Evolutionary conservation across 2,113 vertebrate species (phyloP).

Genomic region (Cromileptes altivelis): DNA sequence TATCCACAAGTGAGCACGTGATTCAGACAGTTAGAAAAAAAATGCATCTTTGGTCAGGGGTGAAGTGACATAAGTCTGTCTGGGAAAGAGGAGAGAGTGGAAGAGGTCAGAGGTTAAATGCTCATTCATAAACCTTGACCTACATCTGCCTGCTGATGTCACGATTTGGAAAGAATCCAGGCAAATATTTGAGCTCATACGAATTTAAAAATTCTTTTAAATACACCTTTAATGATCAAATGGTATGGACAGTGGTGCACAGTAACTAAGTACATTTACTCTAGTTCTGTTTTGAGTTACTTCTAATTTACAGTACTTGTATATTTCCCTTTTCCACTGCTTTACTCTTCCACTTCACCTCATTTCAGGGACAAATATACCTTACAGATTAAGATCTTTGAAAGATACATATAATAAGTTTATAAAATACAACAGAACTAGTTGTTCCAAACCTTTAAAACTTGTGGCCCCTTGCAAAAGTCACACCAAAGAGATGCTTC

Average conservation of each 20-base stretch:
- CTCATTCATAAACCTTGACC: slow-evolving; percentile 19
- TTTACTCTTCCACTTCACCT: neutral
- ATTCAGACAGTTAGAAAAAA: slow-evolving; percentile 13
- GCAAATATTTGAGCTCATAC: neutral
- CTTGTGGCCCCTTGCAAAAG: neutral
- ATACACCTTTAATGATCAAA: neutral
- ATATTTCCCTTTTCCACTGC: neutral
- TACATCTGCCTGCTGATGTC: slow-evolving; percentile 11
- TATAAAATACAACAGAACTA: neutral
- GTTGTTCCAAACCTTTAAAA: neutral
- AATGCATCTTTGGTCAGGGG: neutral
- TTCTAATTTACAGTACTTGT: neutral
- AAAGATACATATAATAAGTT: neutral
- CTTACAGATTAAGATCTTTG: neutral
- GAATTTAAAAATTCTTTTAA: neutral
- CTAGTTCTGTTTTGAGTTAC: neutral
- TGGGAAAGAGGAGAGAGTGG: neutral
- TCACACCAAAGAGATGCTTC: neutral
- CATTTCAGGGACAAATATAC: neutral
- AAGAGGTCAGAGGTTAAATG: slow-evolving; percentile 33
- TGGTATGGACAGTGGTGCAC: neutral
- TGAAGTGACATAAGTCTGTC: slow-evolving; percentile 19
- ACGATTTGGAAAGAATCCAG: slow-evolving; percentile 26
- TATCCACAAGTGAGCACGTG: slow-evolving; percentile 11
- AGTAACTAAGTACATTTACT: neutral